These are phyloP conservation scores for Astropecten irregularis DNA, from an alignment of 53 echinoderm and acorn worm genomes.

Conservation along the genomic window DNA sequence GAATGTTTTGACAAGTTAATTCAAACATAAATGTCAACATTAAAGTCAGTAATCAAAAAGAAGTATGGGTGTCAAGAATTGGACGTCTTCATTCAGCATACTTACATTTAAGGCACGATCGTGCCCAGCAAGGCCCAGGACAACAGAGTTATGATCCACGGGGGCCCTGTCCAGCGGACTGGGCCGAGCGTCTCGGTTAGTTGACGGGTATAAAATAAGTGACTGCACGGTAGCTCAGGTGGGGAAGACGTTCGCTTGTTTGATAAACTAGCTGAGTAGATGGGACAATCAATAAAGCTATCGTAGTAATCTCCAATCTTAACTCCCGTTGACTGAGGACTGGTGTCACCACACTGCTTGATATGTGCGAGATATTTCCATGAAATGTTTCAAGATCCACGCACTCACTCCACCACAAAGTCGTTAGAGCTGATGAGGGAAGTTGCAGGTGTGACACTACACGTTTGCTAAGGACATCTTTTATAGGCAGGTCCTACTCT, in stretches of 20 bases:
- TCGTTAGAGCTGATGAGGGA: slow-evolving; percentile 9
- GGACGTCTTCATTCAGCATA: no score
- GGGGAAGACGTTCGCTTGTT: slow-evolving; percentile 36
- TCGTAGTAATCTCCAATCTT: slow-evolving; percentile 38
- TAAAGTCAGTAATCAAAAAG: no score
- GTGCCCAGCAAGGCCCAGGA: slow-evolving; percentile 17
- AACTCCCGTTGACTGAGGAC: slow-evolving; percentile 29
- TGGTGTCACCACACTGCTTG: slow-evolving; percentile 31
- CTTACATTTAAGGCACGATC: slow-evolving; percentile 44
- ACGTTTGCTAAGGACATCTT: slow-evolving; percentile 40
- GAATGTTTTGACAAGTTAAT: no score
- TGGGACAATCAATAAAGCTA: slow-evolving; percentile 29
- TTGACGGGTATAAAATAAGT: no score
- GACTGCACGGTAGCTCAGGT: no score
- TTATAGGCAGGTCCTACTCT: background rate
- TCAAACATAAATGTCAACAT: no score
- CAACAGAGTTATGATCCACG: slow-evolving; percentile 45
- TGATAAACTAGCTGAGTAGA: no score
- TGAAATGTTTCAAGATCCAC: slow-evolving; percentile 30
- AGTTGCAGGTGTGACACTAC: slow-evolving; percentile 36
- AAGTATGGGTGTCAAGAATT: no score
- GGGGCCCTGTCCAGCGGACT: slow-evolving; percentile 3
- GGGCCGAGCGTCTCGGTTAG: slow-evolving; percentile 3
- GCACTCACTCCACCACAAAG: slow-evolving; percentile 9
- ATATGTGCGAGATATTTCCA: slow-evolving; percentile 48